These are phyloP conservation scores for Palythoa grandis DNA, from an alignment of 92 coral and sea anemone species.

Conservation along the genomic window DNA sequence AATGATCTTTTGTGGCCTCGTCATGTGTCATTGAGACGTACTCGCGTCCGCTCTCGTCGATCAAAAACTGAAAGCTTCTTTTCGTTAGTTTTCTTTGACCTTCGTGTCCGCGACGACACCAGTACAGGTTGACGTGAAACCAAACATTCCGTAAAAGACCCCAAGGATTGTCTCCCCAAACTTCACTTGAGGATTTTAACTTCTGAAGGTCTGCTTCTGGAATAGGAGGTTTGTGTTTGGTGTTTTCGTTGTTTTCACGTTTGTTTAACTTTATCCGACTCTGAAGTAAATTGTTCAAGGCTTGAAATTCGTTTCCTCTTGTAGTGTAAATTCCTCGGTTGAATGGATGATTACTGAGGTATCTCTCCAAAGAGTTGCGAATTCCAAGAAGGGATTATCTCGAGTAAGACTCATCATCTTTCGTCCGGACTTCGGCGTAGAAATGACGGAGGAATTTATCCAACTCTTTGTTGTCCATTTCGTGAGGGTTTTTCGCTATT, in stretches of 20 bases:
- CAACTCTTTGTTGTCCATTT: conserved; percentile 33
- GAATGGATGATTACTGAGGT: conserved; percentile 44
- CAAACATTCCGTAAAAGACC: conserved; percentile 62
- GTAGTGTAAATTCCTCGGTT: conserved; percentile 47
- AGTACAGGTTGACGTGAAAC: conserved; percentile 51
- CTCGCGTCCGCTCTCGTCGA: neutral
- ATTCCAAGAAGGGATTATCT: conserved; percentile 44
- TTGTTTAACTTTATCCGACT: conserved; percentile 57
- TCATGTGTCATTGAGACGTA: conserved; percentile 1
- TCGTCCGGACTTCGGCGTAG: conserved; percentile 42
- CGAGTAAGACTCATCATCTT: conserved; percentile 48
- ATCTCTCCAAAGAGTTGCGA: conserved; percentile 28
- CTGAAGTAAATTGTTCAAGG: conserved; percentile 60
- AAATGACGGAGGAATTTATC: conserved; percentile 42
- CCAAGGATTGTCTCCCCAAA: conserved; percentile 48
- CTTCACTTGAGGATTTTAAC: conserved; percentile 34
- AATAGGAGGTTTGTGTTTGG: conserved; percentile 59
- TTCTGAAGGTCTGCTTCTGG: conserved; percentile 48
- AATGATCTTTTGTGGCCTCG: neutral
- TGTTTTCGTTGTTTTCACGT: conserved; percentile 59
- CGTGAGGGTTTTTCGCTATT: neutral
- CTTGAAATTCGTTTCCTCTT: conserved; percentile 53
- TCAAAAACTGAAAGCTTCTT: neutral
- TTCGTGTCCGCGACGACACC: conserved; percentile 69
- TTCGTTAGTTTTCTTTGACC: conserved; percentile 14